phyloP scores from a whole-genome alignment of 2,113 vertebrate genomes.

The Actenoides lindsayi region DNA sequence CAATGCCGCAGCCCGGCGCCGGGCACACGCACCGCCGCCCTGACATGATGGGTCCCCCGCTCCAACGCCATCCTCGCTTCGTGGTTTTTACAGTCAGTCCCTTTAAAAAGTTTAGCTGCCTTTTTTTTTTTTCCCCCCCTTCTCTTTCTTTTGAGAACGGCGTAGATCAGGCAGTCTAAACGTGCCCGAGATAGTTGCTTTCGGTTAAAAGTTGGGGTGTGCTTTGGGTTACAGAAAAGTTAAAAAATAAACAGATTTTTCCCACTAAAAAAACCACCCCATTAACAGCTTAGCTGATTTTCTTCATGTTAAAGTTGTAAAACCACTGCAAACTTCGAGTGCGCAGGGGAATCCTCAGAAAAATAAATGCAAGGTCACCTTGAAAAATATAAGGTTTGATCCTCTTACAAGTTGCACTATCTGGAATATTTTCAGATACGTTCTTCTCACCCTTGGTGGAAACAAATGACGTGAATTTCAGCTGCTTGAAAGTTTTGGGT shows the following conservation, averaged over 20 bases:
- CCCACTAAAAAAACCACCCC: not conserved
- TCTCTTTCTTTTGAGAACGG: not conserved
- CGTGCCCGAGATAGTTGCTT: not conserved
- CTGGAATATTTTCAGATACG: fast-evolving
- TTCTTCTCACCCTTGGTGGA: not conserved
- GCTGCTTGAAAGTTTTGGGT: not conserved
- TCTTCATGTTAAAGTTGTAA: not conserved
- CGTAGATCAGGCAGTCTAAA: not conserved
- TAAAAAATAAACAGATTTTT: too few species aligned
- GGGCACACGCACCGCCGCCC: conserved; percentile 37
- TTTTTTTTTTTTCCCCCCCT: too few species aligned
- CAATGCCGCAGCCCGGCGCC: conserved; percentile 24
- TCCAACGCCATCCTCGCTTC: not conserved
- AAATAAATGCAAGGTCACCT: not conserved
- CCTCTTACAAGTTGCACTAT: not conserved
- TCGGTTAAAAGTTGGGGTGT: not conserved
- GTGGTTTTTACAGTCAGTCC: not conserved
- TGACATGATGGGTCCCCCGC: not conserved
- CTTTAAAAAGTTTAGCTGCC: not conserved
- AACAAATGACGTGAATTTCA: not conserved
- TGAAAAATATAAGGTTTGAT: not conserved
- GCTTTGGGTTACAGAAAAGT: not conserved
- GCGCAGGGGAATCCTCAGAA: not conserved
- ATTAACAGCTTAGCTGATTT: not conserved
- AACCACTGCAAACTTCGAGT: not conserved